Conservation (phyloP, 2,888 invertebrate genomes). For the Toxonevra muliebris region DNA sequence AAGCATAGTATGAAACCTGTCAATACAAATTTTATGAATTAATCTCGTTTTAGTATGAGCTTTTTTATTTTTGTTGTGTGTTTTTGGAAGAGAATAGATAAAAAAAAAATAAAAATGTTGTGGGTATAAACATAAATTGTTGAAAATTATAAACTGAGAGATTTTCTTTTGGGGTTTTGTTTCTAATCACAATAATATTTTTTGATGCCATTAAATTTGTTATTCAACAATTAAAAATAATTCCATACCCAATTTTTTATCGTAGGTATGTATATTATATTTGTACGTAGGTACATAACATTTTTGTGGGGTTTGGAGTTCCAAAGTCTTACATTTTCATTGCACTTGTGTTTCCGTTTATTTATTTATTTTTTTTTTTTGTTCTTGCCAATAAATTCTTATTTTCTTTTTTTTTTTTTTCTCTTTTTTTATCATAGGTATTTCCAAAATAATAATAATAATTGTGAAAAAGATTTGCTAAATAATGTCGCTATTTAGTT, state of each 20-base stretch:
- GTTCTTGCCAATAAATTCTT: too few species aligned
- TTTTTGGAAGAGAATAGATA: too few species aligned
- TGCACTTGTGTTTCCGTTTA: too few species aligned
- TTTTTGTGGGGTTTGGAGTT: neutral
- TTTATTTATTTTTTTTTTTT: too few species aligned
- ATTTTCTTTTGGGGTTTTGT: too few species aligned
- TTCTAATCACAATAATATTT: too few species aligned
- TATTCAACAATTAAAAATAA: constrained; percentile 21
- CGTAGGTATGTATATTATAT: too few species aligned
- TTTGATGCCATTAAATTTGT: constrained; percentile 14
- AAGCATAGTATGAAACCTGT: constrained; percentile 41
- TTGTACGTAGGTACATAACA: too few species aligned
- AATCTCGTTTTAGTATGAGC: constrained; percentile 28
- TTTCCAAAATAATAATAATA: constrained; percentile 41
- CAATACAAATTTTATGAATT: constrained; percentile 38
- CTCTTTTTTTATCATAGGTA: constrained; percentile 25
- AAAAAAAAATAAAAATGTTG: neutral
- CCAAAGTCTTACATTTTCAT: neutral
- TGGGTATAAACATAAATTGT: too few species aligned
- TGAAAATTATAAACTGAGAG: too few species aligned
- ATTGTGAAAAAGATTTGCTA: constrained; percentile 56
- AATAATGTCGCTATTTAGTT: constrained; percentile 57
- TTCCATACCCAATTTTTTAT: neutral
- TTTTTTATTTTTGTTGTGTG: neutral
- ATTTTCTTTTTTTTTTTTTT: neutral